Evolutionary conservation across 2,113 vertebrate species (phyloP).

Genomic region (Psammodynastes pulverulentus): DNA sequence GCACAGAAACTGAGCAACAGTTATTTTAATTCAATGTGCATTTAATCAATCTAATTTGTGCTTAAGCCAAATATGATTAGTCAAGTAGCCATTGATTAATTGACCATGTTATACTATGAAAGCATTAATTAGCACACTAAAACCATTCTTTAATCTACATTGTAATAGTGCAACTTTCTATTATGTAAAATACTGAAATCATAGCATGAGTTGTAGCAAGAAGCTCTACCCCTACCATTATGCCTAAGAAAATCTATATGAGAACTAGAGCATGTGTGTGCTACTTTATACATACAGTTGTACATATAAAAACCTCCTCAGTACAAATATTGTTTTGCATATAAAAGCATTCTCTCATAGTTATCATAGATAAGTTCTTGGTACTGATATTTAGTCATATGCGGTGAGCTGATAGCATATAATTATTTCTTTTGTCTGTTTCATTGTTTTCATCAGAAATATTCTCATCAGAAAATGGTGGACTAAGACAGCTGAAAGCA

Average conservation of each 20-base stretch:
- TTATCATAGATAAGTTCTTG: not conserved
- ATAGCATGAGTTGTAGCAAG: not conserved
- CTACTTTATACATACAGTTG: not conserved
- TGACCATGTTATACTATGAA: not conserved
- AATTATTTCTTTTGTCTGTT: not conserved
- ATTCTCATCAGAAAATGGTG: not conserved
- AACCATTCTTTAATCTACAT: not conserved
- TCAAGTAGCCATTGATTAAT: not conserved
- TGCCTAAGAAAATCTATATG: not conserved
- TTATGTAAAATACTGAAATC: not conserved
- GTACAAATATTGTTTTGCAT: not conserved
- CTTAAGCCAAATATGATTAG: not conserved
- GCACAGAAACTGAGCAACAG: not conserved
- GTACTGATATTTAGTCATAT: not conserved
- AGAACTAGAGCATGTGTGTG: not conserved
- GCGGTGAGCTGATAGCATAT: not conserved
- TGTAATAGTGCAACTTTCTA: not conserved
- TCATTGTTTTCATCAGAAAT: not conserved
- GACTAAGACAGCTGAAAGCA: not conserved
- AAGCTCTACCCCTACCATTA: not conserved
- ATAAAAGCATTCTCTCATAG: not conserved
- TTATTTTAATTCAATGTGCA: not conserved
- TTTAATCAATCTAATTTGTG: not conserved
- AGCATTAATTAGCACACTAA: not conserved
- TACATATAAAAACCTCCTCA: not conserved